Evolutionary conservation across 2,797 vertebrate species (phyloP), one percentile per base, ranked within the genome.

Genomic region (Notoglanidium macrostoma): DNA sequence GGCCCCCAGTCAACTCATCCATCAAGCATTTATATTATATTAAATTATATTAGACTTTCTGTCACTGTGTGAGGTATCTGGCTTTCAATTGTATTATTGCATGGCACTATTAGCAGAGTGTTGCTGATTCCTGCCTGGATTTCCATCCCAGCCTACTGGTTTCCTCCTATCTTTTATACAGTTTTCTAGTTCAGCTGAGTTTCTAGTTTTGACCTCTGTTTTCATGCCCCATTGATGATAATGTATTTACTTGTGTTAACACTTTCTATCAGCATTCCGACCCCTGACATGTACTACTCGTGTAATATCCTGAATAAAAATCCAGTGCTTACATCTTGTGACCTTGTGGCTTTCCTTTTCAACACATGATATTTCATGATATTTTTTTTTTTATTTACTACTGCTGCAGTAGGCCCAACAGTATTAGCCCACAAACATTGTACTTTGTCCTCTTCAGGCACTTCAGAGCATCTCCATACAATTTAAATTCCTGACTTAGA

Each of bases 401-500:
- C 8, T 2, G 23, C 14, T 82, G 26, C 40, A 65, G 26, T 12
- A 68, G 9, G 12, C 12, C 19, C 35, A 61, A 65, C 49, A 55
- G 49, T 67, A 29, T 19, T 49, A 32, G 46, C 11, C 57, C 46
- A n/a, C 44, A 87, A 81, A 77, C n/a, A 67, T 57, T 78, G 54
- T 35, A 23, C 29, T 61, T 1, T 46, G 19, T 29, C 54, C 72
- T 87, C 72, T 65, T 77, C n/a, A 44, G 70, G 65, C 44, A 81
- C 40, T 67, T 88, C 91, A 89, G 90, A 91, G 90, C 84, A 88
- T 88, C 90, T 92, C 88, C 87, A 86, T 92, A 89, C 89, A 90
- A 91, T 87, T 90, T 77, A 93, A 92, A 89, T 90, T 89, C 88
- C 55, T 88, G 90, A 89, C 89, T 91, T 91, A 91, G 57, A n/a